Base-by-base conservation (phyloP, 2,888 invertebrate species). In the Chorisops tibialis region DNA sequence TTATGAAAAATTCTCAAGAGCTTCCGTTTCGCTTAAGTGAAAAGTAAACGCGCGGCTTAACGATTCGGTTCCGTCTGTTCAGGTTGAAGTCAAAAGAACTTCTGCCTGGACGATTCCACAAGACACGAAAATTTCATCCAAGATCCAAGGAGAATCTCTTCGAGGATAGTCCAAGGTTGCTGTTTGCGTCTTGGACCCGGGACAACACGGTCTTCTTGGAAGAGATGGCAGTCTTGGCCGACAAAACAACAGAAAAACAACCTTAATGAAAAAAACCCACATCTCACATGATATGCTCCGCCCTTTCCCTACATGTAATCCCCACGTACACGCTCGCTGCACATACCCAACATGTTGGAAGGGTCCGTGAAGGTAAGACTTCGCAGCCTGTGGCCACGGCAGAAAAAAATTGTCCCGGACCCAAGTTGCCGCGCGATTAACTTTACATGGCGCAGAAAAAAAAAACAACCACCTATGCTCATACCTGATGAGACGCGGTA, bases 11-110 rank as follows among this genome's bases (percentile, higher is more conserved):
- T 5, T 9, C 30, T 30, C 7, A 9, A 9, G 30, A 30, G 30
- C 30, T 7, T 30, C 30, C 30, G 30, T 9, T 30, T 30, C 30
- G 30, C 30, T 30, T 9, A 30, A 30, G 14, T 41, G 16, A 41
- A 41, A 41, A 41, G 41, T 14, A 41, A 41, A 16, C 16, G 41
- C 16, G 41, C 41, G 4, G 12, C 16, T 41, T 41, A 5, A 41
- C 47, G 19, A 30, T 9, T 30, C 14, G 16, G 41, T 41, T 64
- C 65, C 73, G 72, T 72, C 75, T 75, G 73, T 70, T 75, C 74
- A 72, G 71, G 70, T 69, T 73, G 77, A 76, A 73, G 73, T 72
- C 75, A 75, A 73, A 73, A 72, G 71, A 74, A 74, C 73, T 77
- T 78, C 77, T 78, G 77, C 70, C 72, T 18, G 11, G 21, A 41